These are phyloP conservation scores for Leucoptera coffeella DNA, from an alignment of 2,888 invertebrate genomes.

Conservation along the genomic window DNA sequence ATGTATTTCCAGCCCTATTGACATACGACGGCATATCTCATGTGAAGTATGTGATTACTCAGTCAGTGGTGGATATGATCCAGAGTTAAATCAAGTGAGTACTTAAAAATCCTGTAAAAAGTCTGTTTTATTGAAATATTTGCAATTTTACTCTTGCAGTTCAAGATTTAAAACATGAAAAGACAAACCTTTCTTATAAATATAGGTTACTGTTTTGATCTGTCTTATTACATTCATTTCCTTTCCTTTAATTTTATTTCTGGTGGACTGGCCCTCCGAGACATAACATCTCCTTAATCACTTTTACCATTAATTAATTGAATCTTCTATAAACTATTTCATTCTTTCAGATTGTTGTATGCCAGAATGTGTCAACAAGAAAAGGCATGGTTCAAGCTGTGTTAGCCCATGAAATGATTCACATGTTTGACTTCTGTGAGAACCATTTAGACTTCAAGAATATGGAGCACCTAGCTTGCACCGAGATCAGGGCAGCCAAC, in stretches of 20 bases:
- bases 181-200: too few species aligned
- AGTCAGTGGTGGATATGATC: conserved; percentile 90
- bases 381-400: conserved; percentile 72
- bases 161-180: too few species aligned
- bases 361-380: conserved; percentile 73
- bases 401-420: conserved; percentile 88
- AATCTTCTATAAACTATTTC: too few species aligned
- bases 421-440: conserved; percentile 92
- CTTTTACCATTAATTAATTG: too few species aligned
- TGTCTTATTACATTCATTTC: too few species aligned
- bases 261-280: too few species aligned
- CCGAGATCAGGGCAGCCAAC: conserved; percentile 92
- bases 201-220: too few species aligned
- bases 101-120: neutral
- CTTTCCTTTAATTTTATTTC: too few species aligned
- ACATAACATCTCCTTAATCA: too few species aligned
- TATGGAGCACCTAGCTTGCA: conserved; percentile 88
- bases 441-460: conserved; percentile 85
- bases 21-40: conserved; percentile 80
- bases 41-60: conserved; percentile 83
- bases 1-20: conserved; percentile 71
- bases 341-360: conserved; percentile 70
- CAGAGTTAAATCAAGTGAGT: conserved; percentile 62
- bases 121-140: too few species aligned
- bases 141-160: too few species aligned